Evolutionary conservation across 2,113 vertebrate genomes (phyloP), one percentile per base, ranked within the genome.

Genomic region (Cyanoramphus novaezelandiae): DNA sequence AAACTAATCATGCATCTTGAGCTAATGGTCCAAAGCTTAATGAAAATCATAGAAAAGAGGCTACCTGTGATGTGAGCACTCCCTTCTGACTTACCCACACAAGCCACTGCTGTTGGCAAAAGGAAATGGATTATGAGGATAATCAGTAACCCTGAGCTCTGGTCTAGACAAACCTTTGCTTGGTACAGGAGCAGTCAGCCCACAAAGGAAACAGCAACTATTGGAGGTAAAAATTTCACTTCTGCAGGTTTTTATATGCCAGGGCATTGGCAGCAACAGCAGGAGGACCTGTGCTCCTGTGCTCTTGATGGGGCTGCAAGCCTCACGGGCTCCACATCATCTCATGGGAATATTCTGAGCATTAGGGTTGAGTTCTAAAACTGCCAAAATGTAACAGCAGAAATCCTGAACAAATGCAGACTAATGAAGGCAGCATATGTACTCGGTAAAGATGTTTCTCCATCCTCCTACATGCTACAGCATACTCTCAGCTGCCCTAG

Each of bases 21-120:
- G 86, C 82, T 96, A 96, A 96, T 85, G 91, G 95, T 74, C 94
- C 95, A 95, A 86, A 93, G 91, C 83, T 94, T 96, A 95, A 97
- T 92, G 93, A 96, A 96, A 81, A 96, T 82, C 85, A 86, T 12
- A 91, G 92, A 69, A 93, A 94, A 95, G 79, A 91, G 83, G 86
- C 84, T 96, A 90, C 82, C 78, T 41, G 6, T 93, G 88, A 93
- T 91, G 81, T 82, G 57, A 95, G 88, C 86, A 65, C 78, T 96
- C 94, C 88, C 93, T 92, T 68, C 88, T 95, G 96, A 94, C 86
- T 93, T 93, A 93, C 9, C 83, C 92, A 89, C 83, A 80, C 35
- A 94, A 96, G 81, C 70, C 86, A 84, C 64, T 35, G 85, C 77
- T 94, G 47, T 27, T 86, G 83, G 95, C 72, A 91, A 93, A 92